phyloP scores from a whole-genome alignment of 2,797 vertebrate genomes.

The Micromesistius poutassou region DNA sequence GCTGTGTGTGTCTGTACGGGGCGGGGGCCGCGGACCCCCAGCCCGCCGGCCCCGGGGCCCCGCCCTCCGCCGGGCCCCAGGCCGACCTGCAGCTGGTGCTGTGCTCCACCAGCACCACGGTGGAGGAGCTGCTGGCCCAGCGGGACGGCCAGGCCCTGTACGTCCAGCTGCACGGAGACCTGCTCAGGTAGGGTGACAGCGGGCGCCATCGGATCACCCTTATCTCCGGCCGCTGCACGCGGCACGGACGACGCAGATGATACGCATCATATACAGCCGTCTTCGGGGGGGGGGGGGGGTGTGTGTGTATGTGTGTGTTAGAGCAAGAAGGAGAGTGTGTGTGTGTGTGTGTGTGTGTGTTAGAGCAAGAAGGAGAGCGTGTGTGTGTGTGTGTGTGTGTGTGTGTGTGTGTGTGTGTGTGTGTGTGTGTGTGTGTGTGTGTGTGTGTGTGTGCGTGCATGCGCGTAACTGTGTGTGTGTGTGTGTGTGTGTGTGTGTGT shows the following conservation, averaged over 20 bases:
- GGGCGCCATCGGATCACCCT: not conserved
- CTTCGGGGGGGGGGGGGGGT: not conserved
- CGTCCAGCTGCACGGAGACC: conserved; percentile 90
- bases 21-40: conserved; percentile 69
- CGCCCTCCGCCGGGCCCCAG: conserved; percentile 68
- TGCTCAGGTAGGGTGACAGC: conserved; percentile 79
- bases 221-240: not conserved
- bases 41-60: conserved; percentile 61
- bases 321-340: too few relatives aligned
- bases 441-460: too few relatives aligned
- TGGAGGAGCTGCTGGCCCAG: conserved; percentile 85
- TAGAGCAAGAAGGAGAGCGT: too few relatives aligned
- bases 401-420: too few relatives aligned
- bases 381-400: too few relatives aligned
- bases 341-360: too few relatives aligned
- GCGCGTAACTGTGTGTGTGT: too few relatives aligned
- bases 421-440: too few relatives aligned
- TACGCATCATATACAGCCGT: not conserved
- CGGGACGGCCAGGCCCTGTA: conserved; percentile 80
- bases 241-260: not conserved
- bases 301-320: too few relatives aligned
- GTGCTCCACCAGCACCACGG: conserved; percentile 86
- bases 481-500: too few relatives aligned
- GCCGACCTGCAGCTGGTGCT: conserved; percentile 86
- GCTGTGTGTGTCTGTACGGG: conserved; percentile 86